Evolutionary conservation across 2,113 vertebrate genomes (phyloP).

Genomic region (Salvelinus sp.): DNA sequence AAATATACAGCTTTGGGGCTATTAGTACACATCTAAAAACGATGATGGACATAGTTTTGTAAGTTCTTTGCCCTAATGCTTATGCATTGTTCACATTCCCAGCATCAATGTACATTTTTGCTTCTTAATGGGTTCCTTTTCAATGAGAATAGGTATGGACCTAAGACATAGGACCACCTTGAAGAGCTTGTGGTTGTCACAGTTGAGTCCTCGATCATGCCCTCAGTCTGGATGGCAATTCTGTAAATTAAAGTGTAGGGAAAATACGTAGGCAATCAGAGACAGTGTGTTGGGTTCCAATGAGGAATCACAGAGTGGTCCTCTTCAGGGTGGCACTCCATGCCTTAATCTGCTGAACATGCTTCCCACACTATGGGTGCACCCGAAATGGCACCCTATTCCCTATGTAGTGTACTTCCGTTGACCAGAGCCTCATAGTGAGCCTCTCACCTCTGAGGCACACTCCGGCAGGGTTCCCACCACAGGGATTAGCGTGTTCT

Average conservation of each 20-base stretch:
- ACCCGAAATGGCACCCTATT: too few species aligned
- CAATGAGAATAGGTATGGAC: too few species aligned
- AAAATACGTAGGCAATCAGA: neutral
- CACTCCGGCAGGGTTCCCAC: constrained; percentile 92
- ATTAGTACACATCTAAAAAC: neutral
- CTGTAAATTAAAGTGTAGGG: constrained; percentile 53
- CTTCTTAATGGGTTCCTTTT: too few species aligned
- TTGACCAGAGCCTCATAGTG: neutral
- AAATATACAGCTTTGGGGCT: neutral
- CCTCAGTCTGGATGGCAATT: constrained; percentile 83
- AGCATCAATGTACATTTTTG: too few species aligned
- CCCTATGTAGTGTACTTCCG: too few species aligned
- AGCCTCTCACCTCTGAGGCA: constrained; percentile 80
- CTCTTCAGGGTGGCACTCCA: neutral
- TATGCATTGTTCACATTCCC: too few species aligned
- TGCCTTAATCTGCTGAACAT: too few species aligned
- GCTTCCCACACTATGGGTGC: too few species aligned
- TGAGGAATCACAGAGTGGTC: neutral
- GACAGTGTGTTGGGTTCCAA: constrained; percentile 2
- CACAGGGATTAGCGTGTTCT: constrained; percentile 84
- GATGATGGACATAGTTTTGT: too few species aligned
- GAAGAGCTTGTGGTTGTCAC: constrained; percentile 87
- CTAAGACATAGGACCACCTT: constrained; percentile 76
- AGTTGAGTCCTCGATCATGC: constrained; percentile 85
- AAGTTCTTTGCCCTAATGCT: too few species aligned